phyloP scores from a whole-genome alignment of 2,888 invertebrate species.

The Sarcophaga rosellei region DNA sequence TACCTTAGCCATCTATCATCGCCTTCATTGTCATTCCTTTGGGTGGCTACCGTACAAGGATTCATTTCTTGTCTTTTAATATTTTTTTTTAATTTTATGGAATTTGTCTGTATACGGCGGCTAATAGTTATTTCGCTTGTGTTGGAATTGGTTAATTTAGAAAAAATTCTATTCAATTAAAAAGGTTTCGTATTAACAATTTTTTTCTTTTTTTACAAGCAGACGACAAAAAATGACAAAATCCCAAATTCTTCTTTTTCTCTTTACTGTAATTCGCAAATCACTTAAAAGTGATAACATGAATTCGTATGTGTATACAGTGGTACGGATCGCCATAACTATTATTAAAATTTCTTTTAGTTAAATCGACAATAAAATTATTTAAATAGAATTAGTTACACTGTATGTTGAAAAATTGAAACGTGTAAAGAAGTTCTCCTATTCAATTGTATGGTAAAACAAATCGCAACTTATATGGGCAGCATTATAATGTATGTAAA shows the following conservation, averaged over 20 bases:
- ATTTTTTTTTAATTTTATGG: not conserved
- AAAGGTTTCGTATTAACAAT: slow-evolving; percentile 22
- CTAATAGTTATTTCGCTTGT: not conserved
- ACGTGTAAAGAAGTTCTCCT: too few species aligned
- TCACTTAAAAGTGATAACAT: not conserved
- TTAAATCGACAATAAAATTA: too few species aligned
- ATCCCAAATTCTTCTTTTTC: slow-evolving; percentile 47
- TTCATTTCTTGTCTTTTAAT: slow-evolving; percentile 83
- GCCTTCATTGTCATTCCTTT: slow-evolving; percentile 89
- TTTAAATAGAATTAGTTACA: too few species aligned
- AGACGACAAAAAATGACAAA: slow-evolving; percentile 47
- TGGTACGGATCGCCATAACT: not conserved
- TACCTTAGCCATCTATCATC: slow-evolving; percentile 90
- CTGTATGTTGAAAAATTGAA: not conserved
- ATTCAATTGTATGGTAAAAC: too few species aligned
- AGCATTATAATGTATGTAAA: not conserved
- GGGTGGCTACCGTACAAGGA: slow-evolving; percentile 87
- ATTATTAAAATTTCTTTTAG: too few species aligned
- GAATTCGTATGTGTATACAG: not conserved
- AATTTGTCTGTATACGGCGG: slow-evolving; percentile 1
- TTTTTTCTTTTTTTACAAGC: slow-evolving; percentile 29
- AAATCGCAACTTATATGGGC: not conserved
- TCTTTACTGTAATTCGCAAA: slow-evolving; percentile 7
- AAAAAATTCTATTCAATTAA: slow-evolving; percentile 16
- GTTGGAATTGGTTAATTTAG: not conserved